Evolutionary conservation across 2,113 vertebrate genomes (phyloP), one percentile per base, ranked within the genome.

Genomic region (Zootoca vivipara): DNA sequence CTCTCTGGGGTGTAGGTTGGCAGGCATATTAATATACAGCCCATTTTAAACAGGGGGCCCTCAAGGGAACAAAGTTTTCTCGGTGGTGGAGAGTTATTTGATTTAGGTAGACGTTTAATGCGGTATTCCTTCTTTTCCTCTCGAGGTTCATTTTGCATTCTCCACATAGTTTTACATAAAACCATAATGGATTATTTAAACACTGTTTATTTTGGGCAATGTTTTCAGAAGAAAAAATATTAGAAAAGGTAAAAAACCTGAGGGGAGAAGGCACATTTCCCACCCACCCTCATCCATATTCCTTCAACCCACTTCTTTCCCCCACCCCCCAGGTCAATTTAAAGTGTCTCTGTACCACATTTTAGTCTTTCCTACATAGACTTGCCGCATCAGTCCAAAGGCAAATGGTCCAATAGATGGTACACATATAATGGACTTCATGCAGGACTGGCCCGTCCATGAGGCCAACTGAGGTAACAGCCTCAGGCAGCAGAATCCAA

Each of bases 31-130:
- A 64, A 1, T 73, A 1, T 69, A 69, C 28, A 58, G 84, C 83
- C 65, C 82, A 83, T 84, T 91, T 89, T 88, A 70, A 90, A 89
- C 46, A 72, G 38, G 42, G 30, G 18, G 28, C 13, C 75, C 82
- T 89, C 83, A 69, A 42, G 78, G 89, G 83, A 91, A 42, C 56
- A 64, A 73, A 46, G 16, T 82, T 62, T 20, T 56, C 74, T 92
- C 74, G 78, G 12, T 84, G 84, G n/a, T 24, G 81, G 83, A 79
- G 87, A 88, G 80, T 22, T 74, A 75, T 90, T 90, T 93, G 65
- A 80, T 92, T 92, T 90, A 83, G 38, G 52, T 89, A 82, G 42
- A 26, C 85, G n/a, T 74, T 82, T 65, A 82, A 87, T 92, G 65
- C 65, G 81, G 77, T 64, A 80, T 72, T 84, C 30, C 22, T 64